Conservation (phyloP, 1,140 invertebrate genomes). For the roundworm (Caenorhabditis elegans) region WBcel235 BX284604.4:2276001-2276500, state of each 20-base stretch:
- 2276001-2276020: too few species aligned
- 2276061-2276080: conserved; percentile 29
- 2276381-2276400: background rate
- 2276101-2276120: background rate
- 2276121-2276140: too few species aligned
- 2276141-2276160: background rate
- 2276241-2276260: background rate
- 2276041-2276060: background rate
- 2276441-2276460: conserved; percentile 52
- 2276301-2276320: conserved; percentile 29
- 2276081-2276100: conserved; percentile 13
- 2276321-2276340: conserved; percentile 10
- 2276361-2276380: conserved; percentile 4
- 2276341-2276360: background rate
- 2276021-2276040: background rate
- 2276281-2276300: conserved; percentile 9
- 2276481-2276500: too few species aligned
- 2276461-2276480: conserved; percentile 22
- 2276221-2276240: background rate
- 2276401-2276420: conserved; percentile 2
- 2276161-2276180: background rate
- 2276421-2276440: background rate
- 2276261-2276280: background rate
- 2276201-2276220: background rate
- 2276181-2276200: background rate